Evolutionary conservation across 2,888 invertebrate species (phyloP).

Genomic region (Calameuta pallipes): DNA sequence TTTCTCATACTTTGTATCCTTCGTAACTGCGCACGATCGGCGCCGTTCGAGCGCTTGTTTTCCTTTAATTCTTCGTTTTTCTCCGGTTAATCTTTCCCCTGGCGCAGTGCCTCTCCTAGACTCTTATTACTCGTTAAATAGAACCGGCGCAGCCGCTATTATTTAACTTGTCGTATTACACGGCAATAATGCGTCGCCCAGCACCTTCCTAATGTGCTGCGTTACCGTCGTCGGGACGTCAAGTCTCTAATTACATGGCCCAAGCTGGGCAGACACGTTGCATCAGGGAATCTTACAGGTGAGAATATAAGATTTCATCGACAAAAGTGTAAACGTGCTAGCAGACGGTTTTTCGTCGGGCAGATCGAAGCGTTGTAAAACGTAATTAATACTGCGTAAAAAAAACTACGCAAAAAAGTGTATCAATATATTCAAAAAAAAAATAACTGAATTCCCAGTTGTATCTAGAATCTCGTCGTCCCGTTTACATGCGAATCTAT

Average conservation of each 20-base stretch:
- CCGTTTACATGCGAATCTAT: slow-evolving; percentile 16
- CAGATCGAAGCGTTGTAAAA: neutral
- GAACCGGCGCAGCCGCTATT: neutral
- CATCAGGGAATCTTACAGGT: neutral
- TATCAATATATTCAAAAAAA: neutral
- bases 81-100: neutral
- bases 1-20: neutral
- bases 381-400: neutral
- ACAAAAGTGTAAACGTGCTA: neutral
- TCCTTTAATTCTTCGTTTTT: neutral
- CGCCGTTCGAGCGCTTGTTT: too few species aligned
- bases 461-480: neutral
- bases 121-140: neutral
- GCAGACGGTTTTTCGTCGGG: neutral
- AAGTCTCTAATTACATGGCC: neutral
- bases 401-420: neutral
- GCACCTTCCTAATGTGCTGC: neutral
- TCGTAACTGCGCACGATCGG: neutral
- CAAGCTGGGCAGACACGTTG: neutral
- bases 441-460: neutral
- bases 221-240: neutral
- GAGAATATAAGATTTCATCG: slow-evolving; percentile 1
- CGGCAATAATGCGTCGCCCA: neutral
- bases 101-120: neutral
- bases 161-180: neutral